Conservation (phyloP, 2,797 vertebrate genomes). For the Lophotriccus pileatus region DNA sequence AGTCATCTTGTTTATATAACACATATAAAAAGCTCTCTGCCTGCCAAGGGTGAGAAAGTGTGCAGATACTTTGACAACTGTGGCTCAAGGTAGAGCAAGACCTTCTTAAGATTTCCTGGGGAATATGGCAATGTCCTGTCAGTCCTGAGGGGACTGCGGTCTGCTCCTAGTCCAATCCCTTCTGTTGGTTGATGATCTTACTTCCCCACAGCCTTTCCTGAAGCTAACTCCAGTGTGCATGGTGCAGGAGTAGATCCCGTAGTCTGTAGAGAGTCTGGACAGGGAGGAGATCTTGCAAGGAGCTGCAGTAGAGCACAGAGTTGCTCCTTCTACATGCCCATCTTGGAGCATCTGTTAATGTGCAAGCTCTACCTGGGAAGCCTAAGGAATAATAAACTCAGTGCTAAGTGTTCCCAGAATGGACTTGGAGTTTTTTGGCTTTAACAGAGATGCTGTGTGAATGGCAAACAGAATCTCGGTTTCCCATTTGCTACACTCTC, state of each 20-base stretch:
- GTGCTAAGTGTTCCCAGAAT: neutral
- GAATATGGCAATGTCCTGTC: neutral
- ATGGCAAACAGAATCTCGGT: neutral
- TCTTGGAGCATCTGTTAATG: neutral
- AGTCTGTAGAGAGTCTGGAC: neutral
- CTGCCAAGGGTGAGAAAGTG: neutral
- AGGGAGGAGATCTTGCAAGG: neutral
- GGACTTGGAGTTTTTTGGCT: neutral
- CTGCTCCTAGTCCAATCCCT: neutral
- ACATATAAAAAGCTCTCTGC: neutral
- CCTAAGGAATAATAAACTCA: neutral
- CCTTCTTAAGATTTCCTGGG: neutral
- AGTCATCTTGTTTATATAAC: neutral
- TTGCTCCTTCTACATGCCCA: neutral
- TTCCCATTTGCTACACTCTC: neutral
- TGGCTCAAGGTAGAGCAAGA: neutral
- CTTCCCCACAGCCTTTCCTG: neutral
- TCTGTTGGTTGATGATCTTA: accelerated
- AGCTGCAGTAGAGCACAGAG: neutral
- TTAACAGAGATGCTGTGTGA: neutral
- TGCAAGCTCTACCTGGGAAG: neutral
- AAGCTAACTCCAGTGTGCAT: accelerated
- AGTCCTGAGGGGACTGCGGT: accelerated
- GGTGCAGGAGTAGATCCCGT: neutral
- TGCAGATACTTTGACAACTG: neutral